Base-by-base conservation (phyloP, 1,140 invertebrate genomes). In the Uloborus diversus region DNA sequence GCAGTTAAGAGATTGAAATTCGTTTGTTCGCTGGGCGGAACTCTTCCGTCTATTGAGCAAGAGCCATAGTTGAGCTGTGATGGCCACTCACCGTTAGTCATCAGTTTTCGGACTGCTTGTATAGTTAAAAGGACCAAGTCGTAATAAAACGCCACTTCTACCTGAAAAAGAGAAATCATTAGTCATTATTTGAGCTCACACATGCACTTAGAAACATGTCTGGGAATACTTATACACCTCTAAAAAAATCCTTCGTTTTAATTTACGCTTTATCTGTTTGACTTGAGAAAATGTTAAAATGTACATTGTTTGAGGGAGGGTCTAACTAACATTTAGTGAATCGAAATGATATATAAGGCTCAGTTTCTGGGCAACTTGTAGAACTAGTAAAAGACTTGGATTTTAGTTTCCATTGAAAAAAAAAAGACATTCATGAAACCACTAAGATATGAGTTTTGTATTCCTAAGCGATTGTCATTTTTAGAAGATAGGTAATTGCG, bases 111-210 rank as follows among this genome's bases (percentile, higher is more conserved):
- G 14, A 84, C 53, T 7, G 64, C 61, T 66, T 65, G 25, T 4
- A 66, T 13, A n/a, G 66, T 57, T 2, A 82, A 62, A 4, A 81
- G 53, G 4, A 70, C 59, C 9, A 84, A 56, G 51, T 84, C 83
- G 37, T 83, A 83, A 51, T 83, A 82, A 42, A 84, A 84, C 14
- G 81, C 79, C 14, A 57, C 66, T 57, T 84, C 83, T 3, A 84
- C 76, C 76, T 80, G 33, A 30, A 27, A 53, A 62, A 33, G 1
- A 53, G 17, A 9, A 62, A 33, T 1, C 4, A 59, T 28, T 13
- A 59, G 56, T 13, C 7, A 3, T 28, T 59, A 28, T 59, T 23
- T 28, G 5, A 23, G n/a, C n/a, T n/a, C n/a, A n/a, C n/a, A n/a
- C n/a, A n/a, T n/a, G n/a, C n/a, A n/a, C n/a, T n/a, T n/a, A n/a